These are phyloP conservation scores for Helicoverpa zea DNA, from an alignment of 1,140 invertebrate species.

Conservation along the genomic window DNA sequence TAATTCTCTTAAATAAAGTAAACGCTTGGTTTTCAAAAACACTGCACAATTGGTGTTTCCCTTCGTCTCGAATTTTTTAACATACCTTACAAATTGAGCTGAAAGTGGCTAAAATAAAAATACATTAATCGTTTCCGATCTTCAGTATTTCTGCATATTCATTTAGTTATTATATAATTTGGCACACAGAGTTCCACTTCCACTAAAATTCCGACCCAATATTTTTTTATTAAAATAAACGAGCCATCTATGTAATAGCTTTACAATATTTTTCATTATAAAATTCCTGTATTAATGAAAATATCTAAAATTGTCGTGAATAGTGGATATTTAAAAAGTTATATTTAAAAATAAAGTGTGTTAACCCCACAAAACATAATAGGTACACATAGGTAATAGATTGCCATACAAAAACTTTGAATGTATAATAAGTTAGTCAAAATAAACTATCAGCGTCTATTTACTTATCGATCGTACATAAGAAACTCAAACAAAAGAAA, in stretches of 20 bases:
- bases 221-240: not conserved
- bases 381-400: too few relatives aligned
- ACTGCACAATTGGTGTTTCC: slow-evolving; percentile 11
- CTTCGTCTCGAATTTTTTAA: not conserved
- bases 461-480: too few relatives aligned
- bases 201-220: not conserved
- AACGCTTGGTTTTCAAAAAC: not conserved
- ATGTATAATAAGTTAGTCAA: too few relatives aligned
- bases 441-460: too few relatives aligned
- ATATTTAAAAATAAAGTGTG: not conserved
- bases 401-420: too few relatives aligned
- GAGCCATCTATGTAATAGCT: not conserved
- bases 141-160: not conserved
- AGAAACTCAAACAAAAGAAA: not conserved
- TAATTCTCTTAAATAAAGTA: not conserved
- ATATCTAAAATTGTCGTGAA: slow-evolving; percentile 35
- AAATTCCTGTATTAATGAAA: slow-evolving; percentile 44
- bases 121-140: not conserved
- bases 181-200: not conserved
- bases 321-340: not conserved
- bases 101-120: not conserved
- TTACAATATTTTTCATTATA: slow-evolving; percentile 21
- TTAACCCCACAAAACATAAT: too few relatives aligned
- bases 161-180: slow-evolving; percentile 4
- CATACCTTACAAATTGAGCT: not conserved